These are phyloP conservation scores for Drosophila pallidifrons DNA, from an alignment of 1,140 invertebrate species.

Conservation along the genomic window DNA sequence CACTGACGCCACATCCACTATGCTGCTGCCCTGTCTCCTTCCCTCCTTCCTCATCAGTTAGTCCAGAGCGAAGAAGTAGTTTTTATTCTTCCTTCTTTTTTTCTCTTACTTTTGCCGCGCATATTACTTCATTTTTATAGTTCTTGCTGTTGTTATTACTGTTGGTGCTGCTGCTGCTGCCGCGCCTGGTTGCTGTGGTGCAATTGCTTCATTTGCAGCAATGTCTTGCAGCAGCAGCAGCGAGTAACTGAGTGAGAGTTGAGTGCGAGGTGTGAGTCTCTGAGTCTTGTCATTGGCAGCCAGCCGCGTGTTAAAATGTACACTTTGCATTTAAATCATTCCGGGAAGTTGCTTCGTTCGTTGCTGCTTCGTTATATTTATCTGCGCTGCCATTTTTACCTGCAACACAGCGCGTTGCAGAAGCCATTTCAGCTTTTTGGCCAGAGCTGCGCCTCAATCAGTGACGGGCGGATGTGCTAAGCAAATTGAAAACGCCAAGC, in stretches of 20 bases:
- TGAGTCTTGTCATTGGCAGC: conserved; percentile 47
- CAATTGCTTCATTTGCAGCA: conserved; percentile 81
- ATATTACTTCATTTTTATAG: conserved; percentile 68
- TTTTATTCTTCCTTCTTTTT: conserved; percentile 10
- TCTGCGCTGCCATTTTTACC: conserved; percentile 67
- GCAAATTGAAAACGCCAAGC: conserved; percentile 73
- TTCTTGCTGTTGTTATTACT: conserved; percentile 43
- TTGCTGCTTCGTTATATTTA: conserved; percentile 72
- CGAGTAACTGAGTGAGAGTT: not conserved
- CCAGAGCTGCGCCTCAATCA: conserved; percentile 44
- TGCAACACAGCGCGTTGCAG: conserved; percentile 13
- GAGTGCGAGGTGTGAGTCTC: conserved; percentile 1
- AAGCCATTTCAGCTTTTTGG: conserved; percentile 21
- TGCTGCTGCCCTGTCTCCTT: not conserved
- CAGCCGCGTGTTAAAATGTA: conserved; percentile 78
- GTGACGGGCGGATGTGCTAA: conserved; percentile 45
- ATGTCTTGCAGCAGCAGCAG: conserved; percentile 51
- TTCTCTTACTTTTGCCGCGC: conserved; percentile 28
- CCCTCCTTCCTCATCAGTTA: not conserved
- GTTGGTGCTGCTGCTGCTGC: conserved; percentile 49
- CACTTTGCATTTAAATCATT: conserved; percentile 83
- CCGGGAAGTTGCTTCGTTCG: conserved; percentile 63
- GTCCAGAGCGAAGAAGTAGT: conserved; percentile 18
- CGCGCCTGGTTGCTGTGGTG: conserved; percentile 62
- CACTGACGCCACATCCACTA: conserved; percentile 40